Percentiles rank a stretch among this genome's conserved stretches.
These are phyloP conservation scores for Vultur gryphus DNA, from an alignment of 2,797 vertebrate species.

Conservation along the genomic window DNA sequence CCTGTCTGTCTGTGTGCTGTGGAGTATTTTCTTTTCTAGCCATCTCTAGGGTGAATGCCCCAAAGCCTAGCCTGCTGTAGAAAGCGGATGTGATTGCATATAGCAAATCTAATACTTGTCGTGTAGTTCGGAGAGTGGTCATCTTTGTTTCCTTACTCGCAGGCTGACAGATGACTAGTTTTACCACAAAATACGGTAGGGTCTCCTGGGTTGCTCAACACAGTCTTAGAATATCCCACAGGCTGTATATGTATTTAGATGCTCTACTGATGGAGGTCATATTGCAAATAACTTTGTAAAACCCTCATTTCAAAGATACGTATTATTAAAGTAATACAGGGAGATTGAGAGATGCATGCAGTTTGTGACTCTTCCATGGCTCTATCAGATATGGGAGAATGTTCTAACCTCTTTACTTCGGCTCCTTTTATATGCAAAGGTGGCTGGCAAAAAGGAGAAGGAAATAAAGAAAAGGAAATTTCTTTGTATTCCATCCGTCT, in stretches of 20 bases:
- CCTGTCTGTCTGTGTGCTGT: neutral
- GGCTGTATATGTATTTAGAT: neutral
- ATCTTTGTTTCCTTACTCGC: neutral
- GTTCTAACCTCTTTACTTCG: neutral
- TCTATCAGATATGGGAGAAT: neutral
- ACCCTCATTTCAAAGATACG: neutral
- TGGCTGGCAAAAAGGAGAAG: neutral
- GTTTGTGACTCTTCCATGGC: neutral
- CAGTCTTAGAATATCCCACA: neutral
- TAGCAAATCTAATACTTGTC: neutral
- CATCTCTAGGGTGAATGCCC: neutral
- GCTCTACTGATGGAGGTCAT: neutral
- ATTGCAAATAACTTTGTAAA: neutral
- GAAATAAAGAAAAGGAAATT: neutral
- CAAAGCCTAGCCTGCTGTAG: neutral
- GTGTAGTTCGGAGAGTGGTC: fast-evolving
- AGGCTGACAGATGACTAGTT: neutral
- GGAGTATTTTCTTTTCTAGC: neutral
- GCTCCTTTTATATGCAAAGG: neutral
- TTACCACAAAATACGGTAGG: neutral
- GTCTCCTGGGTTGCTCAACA: neutral
- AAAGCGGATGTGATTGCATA: neutral
- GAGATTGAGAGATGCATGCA: neutral
- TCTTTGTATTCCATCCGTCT: neutral
- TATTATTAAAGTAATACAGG: neutral